phyloP scores from a whole-genome alignment of 2,888 invertebrate species.

The Smittia sp. region DNA sequence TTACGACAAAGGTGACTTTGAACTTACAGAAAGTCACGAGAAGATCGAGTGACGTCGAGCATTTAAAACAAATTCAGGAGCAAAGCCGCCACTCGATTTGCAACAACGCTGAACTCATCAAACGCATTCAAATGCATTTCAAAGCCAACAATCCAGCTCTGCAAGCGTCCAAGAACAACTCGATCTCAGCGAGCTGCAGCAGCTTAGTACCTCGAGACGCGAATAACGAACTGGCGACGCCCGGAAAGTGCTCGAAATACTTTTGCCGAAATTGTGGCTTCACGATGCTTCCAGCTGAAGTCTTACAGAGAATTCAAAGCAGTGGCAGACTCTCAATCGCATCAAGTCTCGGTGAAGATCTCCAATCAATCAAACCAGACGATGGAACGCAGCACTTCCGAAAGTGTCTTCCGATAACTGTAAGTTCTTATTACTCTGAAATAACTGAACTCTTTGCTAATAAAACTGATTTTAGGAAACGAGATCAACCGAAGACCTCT shows the following conservation, averaged over 20 bases:
- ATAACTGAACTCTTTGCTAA: background rate
- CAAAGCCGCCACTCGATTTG: constrained; percentile 43
- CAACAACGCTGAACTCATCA: constrained; percentile 41
- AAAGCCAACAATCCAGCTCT: background rate
- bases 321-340: constrained; percentile 23
- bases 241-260: background rate
- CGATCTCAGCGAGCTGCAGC: constrained; percentile 30
- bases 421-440: background rate
- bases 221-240: background rate
- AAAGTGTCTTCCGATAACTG: background rate
- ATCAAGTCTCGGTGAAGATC: constrained; percentile 11
- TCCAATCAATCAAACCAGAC: constrained; percentile 11
- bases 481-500: constrained; percentile 58
- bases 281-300: constrained; percentile 41
- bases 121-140: constrained; percentile 28
- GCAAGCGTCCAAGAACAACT: background rate
- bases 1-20: constrained; percentile 43
- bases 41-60: constrained; percentile 43
- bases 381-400: constrained; percentile 1
- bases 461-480: constrained; percentile 52
- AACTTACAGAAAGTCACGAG: constrained; percentile 43
- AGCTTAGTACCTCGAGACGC: background rate
- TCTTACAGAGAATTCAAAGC: constrained; percentile 29
- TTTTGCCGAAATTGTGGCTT: constrained; percentile 43
- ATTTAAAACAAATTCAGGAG: constrained; percentile 31